Conservation (phyloP, 2,888 invertebrate genomes). For the Pelosia muscerda region DNA sequence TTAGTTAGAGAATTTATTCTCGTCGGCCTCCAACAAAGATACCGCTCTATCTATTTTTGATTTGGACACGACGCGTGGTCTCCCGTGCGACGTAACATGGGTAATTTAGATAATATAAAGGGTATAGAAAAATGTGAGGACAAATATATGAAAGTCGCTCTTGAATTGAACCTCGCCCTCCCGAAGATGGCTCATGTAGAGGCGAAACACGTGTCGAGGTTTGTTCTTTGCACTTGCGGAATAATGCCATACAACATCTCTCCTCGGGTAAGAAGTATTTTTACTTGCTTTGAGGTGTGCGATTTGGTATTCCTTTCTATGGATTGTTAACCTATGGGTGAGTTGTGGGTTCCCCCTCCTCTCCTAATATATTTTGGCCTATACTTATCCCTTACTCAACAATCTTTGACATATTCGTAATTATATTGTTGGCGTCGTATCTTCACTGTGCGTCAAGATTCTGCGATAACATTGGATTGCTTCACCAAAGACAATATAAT, state of each 20-base stretch:
- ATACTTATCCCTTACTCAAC: neutral
- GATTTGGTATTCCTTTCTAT: too few species aligned
- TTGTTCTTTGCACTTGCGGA: too few species aligned
- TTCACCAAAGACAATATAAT: slow-evolving; percentile 16
- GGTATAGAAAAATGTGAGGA: slow-evolving; percentile 10
- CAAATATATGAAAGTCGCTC: slow-evolving; percentile 2
- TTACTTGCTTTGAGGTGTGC: too few species aligned
- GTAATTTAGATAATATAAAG: slow-evolving; percentile 45
- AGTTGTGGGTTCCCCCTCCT: too few species aligned
- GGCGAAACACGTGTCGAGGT: too few species aligned
- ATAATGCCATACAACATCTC: too few species aligned
- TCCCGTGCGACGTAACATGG: slow-evolving; percentile 37
- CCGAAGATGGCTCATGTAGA: too few species aligned
- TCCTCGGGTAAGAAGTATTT: too few species aligned
- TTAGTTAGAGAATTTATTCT: slow-evolving; percentile 73
- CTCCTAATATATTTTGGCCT: too few species aligned
- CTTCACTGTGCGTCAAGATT: slow-evolving; percentile 3
- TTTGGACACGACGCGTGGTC: slow-evolving; percentile 65
- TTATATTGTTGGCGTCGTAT: neutral
- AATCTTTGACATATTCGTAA: neutral
- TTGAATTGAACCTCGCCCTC: too few species aligned
- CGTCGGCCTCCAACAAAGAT: slow-evolving; percentile 80
- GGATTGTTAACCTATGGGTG: too few species aligned
- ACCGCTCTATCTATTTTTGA: slow-evolving; percentile 74
- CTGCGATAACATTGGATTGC: slow-evolving; percentile 9